phyloP scores from a whole-genome alignment of 2,113 vertebrate species.

The Mobula hypostoma region DNA sequence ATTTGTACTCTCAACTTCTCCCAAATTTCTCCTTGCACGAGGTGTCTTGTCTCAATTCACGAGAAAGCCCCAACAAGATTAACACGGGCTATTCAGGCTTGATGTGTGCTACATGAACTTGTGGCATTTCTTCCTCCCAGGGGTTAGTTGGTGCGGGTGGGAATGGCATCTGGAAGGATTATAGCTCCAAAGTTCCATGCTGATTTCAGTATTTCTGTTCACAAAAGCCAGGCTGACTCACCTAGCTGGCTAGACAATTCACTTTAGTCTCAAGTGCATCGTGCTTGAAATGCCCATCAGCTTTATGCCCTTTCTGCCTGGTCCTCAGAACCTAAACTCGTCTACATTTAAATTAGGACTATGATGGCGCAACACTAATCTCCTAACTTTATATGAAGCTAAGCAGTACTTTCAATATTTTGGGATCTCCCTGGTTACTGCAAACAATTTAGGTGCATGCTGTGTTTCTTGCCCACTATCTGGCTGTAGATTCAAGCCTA shows the following conservation, averaged over 20 bases:
- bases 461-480: too few species aligned
- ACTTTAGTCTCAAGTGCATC: too few species aligned
- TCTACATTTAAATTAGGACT: not conserved
- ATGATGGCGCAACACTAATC: not conserved
- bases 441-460: too few species aligned
- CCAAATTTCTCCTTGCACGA: not conserved
- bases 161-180: not conserved
- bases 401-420: not conserved
- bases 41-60: not conserved
- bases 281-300: too few species aligned
- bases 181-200: not conserved
- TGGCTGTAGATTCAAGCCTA: too few species aligned
- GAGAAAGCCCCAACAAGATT: not conserved
- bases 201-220: not conserved
- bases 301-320: not conserved
- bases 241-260: not conserved
- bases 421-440: not conserved
- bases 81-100: not conserved
- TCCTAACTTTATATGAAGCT: not conserved
- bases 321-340: not conserved
- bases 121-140: not conserved
- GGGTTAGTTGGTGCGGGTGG: too few species aligned
- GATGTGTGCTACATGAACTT: not conserved
- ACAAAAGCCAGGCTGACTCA: not conserved
- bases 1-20: not conserved